Percentiles rank a stretch among this genome's conserved stretches.
These are phyloP conservation scores for Philopedon plagiatum DNA, from an alignment of 2,888 invertebrate genomes.

Conservation along the genomic window DNA sequence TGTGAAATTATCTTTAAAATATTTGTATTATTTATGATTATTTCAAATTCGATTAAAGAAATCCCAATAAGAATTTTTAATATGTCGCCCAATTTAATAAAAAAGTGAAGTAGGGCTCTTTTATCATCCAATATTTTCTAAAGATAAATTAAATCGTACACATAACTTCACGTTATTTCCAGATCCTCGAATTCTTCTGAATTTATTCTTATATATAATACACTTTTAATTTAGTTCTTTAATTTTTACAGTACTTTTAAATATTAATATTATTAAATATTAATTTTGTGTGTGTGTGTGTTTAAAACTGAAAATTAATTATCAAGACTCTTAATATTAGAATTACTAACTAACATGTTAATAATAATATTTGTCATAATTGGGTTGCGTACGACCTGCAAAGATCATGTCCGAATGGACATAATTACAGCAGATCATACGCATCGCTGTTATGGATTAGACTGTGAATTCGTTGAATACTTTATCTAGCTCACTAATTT, in stretches of 20 bases:
- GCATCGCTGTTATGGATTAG: no score
- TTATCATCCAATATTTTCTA: conserved; percentile 37
- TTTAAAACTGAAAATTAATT: no score
- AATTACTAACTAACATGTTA: no score
- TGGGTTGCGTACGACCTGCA: no score
- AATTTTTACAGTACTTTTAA: background rate
- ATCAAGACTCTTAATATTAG: no score
- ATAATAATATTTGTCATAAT: no score
- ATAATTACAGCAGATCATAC: no score
- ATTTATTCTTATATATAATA: conserved; percentile 9
- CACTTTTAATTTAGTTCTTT: conserved; percentile 3
- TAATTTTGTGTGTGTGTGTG: no score
- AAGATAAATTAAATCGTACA: conserved; percentile 33
- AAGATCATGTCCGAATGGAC: no score
- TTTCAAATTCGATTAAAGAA: conserved; percentile 7
- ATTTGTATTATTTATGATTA: background rate
- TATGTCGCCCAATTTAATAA: conserved; percentile 36
- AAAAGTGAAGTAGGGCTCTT: conserved; percentile 31
- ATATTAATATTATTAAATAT: no score
- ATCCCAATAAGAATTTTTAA: conserved; percentile 36
- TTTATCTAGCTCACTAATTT: no score
- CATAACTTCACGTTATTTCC: conserved; percentile 38
- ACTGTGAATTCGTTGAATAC: no score
- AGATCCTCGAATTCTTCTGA: conserved; percentile 11
- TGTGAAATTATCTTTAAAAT: background rate